Conservation (phyloP, 2,888 invertebrate species). For the Drosophila melanosoma region DNA sequence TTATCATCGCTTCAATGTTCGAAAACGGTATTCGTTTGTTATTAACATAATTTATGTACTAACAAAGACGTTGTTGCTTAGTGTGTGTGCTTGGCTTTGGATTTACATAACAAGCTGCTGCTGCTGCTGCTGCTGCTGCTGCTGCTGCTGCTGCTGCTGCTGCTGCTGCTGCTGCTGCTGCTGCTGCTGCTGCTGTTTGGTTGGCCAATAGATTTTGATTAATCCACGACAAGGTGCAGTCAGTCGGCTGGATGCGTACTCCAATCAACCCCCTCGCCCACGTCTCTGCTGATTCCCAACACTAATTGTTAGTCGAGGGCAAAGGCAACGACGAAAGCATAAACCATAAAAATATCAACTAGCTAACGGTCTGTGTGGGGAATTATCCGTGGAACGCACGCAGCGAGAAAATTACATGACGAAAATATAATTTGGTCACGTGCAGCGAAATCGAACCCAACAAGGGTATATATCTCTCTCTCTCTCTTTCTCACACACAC, state of each 20-base stretch:
- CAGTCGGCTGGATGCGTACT: not conserved
- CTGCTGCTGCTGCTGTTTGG: slow-evolving; percentile 13
- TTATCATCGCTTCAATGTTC: slow-evolving; percentile 5
- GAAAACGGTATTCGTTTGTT: slow-evolving; percentile 11
- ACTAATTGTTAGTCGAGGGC: slow-evolving; percentile 61
- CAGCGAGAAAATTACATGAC: slow-evolving; percentile 30
- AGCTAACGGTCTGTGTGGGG: slow-evolving; percentile 14
- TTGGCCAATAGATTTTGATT: slow-evolving; percentile 56
- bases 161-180: no score
- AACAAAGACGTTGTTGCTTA: slow-evolving; percentile 21
- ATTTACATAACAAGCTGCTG: slow-evolving; percentile 47
- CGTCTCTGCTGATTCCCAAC: not conserved
- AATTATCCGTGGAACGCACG: slow-evolving; percentile 23
- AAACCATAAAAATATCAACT: slow-evolving; percentile 55
- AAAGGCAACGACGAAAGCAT: slow-evolving; percentile 48
- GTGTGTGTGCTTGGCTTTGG: slow-evolving; percentile 2
- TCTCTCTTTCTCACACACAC: no score
- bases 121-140: no score
- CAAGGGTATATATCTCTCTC: not conserved
- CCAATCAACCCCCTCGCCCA: not conserved
- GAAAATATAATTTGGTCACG: slow-evolving; percentile 71
- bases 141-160: no score
- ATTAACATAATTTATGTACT: slow-evolving; percentile 74
- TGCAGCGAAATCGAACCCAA: slow-evolving; percentile 60
- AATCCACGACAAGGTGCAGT: slow-evolving; percentile 35